Evolutionary conservation across 2,797 vertebrate species (phyloP), one percentile per base, ranked within the genome.

Genomic region (Heterohyrax brucei): DNA sequence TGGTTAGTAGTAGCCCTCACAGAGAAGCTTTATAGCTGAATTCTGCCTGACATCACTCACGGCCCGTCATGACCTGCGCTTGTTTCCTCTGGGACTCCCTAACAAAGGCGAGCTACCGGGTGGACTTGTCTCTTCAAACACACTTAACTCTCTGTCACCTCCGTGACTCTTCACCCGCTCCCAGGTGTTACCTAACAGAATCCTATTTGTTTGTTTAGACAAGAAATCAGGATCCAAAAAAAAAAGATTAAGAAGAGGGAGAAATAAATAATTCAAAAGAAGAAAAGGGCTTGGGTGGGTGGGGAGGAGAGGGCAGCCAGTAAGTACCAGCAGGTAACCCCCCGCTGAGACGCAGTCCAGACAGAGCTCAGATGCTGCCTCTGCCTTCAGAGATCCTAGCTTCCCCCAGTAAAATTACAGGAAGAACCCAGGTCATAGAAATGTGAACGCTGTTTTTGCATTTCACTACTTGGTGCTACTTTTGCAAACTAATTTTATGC

Each of bases 221-320:
- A 66, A 93, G 44, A 93, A 88, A 79, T 16, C 6, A 68, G 86
- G 56, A 86, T 82, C 64, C 59, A 73, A 48, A 82, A 7, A 28
- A 28, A 88, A 73, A 21, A 18, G 75, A 78, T 80, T 56, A 81
- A 81, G 59, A 10, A 85, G 44, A 39, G 83, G 39, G 21, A 62
- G 13, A 50, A 10, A 39, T 39, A 59, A 33, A 64, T 13, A 1
- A 68, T 6, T 1, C 33, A 14, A 89, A 81, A 22, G 1, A 50
- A 62, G 62, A 68, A 85, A 76, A 46, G 44, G 3, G 16, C 3
- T 21, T 39, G 3, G 1, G 12, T 28, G 39, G 21, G 6, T 44
- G 50, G 12, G 5, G 1, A 30, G 14, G 6, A 10, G 28, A 68
- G 26, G 6, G n/a, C 4, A 61, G 14, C 22, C 24, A n/a, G 10